A percentile compares a stretch with the other conserved stretches of the same genome.
phyloP scores from a whole-genome alignment of 1,140 invertebrate genomes.

The Cyclargus thomasi region DNA sequence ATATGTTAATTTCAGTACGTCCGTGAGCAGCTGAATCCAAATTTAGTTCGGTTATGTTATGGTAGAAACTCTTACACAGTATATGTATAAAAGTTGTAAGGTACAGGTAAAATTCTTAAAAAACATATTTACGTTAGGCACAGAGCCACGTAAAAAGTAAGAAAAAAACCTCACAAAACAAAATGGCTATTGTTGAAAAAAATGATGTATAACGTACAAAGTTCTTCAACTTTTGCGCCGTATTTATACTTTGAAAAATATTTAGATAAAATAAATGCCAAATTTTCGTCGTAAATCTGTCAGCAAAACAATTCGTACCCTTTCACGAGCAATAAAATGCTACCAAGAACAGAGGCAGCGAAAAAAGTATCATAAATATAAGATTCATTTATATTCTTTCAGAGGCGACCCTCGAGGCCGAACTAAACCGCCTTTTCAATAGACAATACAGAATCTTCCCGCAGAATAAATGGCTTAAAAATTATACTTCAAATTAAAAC shows the following conservation, averaged over 20 bases:
- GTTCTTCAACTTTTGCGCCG: conserved; percentile 1
- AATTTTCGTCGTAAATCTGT: conserved; percentile 72
- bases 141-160: too few relatives aligned
- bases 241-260: conserved; percentile 31
- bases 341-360: conserved; percentile 60
- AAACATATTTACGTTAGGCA: neutral
- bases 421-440: conserved; percentile 44
- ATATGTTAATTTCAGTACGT: too few relatives aligned
- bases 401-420: conserved; percentile 52
- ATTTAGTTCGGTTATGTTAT: too few relatives aligned
- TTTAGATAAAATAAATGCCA: conserved; percentile 66
- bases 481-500: conserved; percentile 57
- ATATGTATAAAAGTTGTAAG: too few relatives aligned
- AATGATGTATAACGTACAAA: neutral
- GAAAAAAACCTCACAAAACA: neutral
- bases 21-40: too few relatives aligned
- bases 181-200: neutral
- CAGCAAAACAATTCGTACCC: conserved; percentile 71
- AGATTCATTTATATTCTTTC: conserved; percentile 73
- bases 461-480: conserved; percentile 23
- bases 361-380: conserved; percentile 73
- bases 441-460: conserved; percentile 35
- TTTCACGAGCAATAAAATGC: conserved; percentile 72
- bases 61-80: too few relatives aligned
- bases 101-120: neutral